A percentile compares a stretch with the other conserved stretches of the same genome.
phyloP scores from a whole-genome alignment of 2,113 vertebrate species.

The Phyllopteryx taeniolatus region DNA sequence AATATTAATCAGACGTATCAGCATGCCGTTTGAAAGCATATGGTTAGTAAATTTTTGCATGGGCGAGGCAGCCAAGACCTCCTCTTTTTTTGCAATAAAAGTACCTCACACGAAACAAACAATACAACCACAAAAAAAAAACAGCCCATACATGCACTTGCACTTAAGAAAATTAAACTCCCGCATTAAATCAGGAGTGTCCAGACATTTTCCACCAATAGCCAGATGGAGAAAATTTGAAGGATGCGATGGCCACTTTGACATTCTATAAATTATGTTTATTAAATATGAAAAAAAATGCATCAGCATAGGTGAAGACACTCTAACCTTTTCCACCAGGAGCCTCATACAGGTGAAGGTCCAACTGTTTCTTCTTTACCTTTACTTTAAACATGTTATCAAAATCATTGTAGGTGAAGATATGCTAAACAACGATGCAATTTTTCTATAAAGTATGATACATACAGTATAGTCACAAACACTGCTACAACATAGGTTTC shows the following conservation, averaged over 20 bases:
- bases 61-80: conserved; percentile 19
- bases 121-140: not conserved
- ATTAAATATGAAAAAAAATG: no score
- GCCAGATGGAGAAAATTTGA: not conserved
- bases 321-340: no score
- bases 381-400: no score
- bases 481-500: no score
- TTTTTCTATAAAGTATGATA: no score
- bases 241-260: not conserved
- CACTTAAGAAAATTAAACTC: not conserved
- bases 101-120: not conserved
- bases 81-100: not conserved
- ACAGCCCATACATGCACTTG: not conserved
- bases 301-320: no score
- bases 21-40: conserved; percentile 27
- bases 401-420: no score
- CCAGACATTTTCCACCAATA: not conserved
- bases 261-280: not conserved
- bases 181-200: not conserved
- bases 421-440: no score
- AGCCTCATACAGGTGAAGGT: no score
- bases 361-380: no score
- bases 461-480: no score
- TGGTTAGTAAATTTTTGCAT: conserved; percentile 14
- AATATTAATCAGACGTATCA: conserved; percentile 16